phyloP scores from a whole-genome alignment of 1,140 invertebrate species.

The Philopotamus ludificatus region DNA sequence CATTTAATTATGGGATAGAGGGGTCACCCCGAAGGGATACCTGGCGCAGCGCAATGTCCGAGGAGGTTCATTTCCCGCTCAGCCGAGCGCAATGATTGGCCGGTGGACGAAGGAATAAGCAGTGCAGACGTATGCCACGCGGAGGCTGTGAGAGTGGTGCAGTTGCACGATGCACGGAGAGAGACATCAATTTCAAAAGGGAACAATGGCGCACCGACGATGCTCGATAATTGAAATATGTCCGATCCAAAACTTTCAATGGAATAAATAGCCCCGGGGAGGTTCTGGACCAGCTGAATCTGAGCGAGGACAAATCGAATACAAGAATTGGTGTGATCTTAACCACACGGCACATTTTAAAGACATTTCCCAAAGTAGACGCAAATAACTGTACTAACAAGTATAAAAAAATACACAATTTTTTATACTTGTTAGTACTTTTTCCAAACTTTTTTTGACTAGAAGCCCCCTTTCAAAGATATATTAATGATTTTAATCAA shows the following conservation, averaged over 20 bases:
- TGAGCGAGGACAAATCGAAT: too few species aligned
- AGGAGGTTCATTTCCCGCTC: constrained; percentile 28
- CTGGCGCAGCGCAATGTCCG: constrained; percentile 6
- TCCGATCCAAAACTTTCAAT: constrained; percentile 2
- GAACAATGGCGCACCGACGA: neutral
- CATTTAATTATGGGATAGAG: neutral
- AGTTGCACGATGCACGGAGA: neutral
- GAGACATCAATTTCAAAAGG: neutral
- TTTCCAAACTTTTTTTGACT: too few species aligned
- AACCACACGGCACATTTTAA: too few species aligned
- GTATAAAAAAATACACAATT: too few species aligned
- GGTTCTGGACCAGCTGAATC: neutral
- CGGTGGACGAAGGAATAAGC: too few species aligned
- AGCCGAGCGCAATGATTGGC: constrained; percentile 36
- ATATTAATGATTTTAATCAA: too few species aligned
- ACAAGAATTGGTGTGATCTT: too few species aligned
- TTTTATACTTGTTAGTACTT: too few species aligned
- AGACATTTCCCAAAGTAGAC: too few species aligned
- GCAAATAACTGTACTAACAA: too few species aligned
- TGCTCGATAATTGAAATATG: constrained; percentile 3
- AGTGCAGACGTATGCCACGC: too few species aligned
- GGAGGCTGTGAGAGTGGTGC: neutral
- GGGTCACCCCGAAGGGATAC: neutral
- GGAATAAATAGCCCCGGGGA: neutral
- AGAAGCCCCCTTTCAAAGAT: too few species aligned